phyloP scores from a whole-genome alignment of 2,888 invertebrate genomes.

The Nasonia oneida region DNA sequence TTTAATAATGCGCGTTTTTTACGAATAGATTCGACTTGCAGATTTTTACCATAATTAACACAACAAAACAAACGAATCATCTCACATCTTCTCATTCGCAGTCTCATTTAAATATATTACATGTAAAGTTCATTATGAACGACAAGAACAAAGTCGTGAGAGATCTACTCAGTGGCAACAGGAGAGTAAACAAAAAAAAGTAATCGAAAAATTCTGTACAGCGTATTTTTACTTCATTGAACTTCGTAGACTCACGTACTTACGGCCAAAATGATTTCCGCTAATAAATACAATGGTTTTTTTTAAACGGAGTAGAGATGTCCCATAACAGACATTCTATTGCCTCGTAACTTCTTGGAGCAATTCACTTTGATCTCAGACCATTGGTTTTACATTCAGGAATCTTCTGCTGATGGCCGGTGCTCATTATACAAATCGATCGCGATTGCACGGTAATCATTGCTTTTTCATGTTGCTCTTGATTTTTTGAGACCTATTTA shows the following conservation, averaged over 20 bases:
- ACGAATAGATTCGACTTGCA: conserved; percentile 35
- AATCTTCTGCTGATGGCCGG: conserved; percentile 18
- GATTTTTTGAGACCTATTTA: not conserved
- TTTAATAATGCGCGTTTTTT: conserved; percentile 43
- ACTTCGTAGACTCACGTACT: conserved; percentile 39
- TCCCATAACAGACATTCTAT: not conserved
- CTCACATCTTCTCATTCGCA: conserved; percentile 35
- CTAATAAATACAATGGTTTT: conserved; percentile 34
- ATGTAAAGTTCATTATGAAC: conserved; percentile 56
- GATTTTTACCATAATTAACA: conserved; percentile 8
- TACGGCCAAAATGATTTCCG: not conserved
- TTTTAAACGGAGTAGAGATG: conserved; percentile 4
- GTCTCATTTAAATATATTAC: conserved; percentile 53
- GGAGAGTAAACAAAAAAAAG: conserved; percentile 23
- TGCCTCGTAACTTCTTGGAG: not conserved
- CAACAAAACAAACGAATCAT: conserved; percentile 40
- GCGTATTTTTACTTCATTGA: conserved; percentile 31
- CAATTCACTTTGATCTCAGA: not conserved
- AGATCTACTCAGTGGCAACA: conserved; percentile 38
- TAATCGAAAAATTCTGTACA: conserved; percentile 50
- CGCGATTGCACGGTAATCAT: not conserved
- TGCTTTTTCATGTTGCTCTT: not conserved
- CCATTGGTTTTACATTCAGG: conserved; percentile 1
- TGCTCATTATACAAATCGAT: not conserved
- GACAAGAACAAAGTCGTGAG: conserved; percentile 48